These are phyloP conservation scores for Oscheius onirici DNA, from an alignment of 2,888 invertebrate genomes.

Conservation along the genomic window DNA sequence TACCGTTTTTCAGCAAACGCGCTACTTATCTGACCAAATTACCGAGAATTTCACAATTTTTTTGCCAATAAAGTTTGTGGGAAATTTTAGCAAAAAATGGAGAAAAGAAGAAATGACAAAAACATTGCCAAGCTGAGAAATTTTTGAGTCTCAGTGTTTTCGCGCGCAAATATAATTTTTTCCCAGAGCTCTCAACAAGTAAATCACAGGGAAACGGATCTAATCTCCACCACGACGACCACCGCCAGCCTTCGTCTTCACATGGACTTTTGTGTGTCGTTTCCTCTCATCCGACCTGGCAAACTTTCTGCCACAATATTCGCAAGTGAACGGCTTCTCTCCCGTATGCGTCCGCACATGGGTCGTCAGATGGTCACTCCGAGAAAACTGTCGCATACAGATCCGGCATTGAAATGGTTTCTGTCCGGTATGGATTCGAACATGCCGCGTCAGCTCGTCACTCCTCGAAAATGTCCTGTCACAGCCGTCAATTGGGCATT, in stretches of 20 bases:
- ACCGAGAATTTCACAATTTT: too few species aligned
- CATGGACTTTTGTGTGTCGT: slow-evolving; percentile 90
- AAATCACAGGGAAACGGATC: neutral
- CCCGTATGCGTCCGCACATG: slow-evolving; percentile 88
- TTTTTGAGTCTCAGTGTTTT: too few species aligned
- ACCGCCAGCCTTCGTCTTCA: slow-evolving; percentile 25
- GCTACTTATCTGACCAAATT: neutral
- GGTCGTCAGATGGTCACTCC: slow-evolving; percentile 97
- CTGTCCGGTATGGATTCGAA: slow-evolving; percentile 91
- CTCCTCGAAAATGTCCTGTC: slow-evolving; percentile 95
- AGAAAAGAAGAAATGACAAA: too few species aligned
- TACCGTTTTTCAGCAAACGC: neutral
- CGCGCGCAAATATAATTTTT: too few species aligned
- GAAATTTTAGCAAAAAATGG: too few species aligned
- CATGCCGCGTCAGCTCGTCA: slow-evolving; percentile 97
- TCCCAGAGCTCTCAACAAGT: too few species aligned
- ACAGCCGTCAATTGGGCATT: slow-evolving; percentile 96
- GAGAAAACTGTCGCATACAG: slow-evolving; percentile 95
- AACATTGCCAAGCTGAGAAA: too few species aligned
- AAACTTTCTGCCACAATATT: slow-evolving; percentile 96
- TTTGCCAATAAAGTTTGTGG: too few species aligned
- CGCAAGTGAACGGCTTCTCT: slow-evolving; percentile 93
- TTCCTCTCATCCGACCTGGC: slow-evolving; percentile 98
- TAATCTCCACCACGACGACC: slow-evolving; percentile 16
- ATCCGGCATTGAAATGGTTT: slow-evolving; percentile 83